A percentile compares a stretch with the other conserved stretches of the same genome.
Conservation (phyloP, 2,797 vertebrate species). For the Loriculus beryllinus region DNA sequence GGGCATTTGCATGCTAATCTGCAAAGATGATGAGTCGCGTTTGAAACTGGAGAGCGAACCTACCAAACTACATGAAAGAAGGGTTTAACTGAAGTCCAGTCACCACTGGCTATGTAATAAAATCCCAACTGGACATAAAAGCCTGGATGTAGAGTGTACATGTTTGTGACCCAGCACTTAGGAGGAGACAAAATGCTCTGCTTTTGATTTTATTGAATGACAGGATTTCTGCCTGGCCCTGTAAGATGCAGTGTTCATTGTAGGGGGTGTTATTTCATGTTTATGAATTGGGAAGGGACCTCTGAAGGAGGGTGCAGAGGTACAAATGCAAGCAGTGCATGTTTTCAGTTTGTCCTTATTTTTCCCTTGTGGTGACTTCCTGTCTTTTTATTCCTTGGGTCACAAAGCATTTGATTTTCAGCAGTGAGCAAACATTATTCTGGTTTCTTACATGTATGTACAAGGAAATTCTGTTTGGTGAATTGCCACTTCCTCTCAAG, state of each 20-base stretch:
- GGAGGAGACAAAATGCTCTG: neutral
- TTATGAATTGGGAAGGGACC: neutral
- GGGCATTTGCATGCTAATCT: neutral
- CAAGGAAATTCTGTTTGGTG: neutral
- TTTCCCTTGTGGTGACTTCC: neutral
- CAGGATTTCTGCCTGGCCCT: neutral
- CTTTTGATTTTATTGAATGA: neutral
- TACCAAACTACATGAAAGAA: neutral
- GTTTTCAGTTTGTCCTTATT: neutral
- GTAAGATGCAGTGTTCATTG: fast-evolving
- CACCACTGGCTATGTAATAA: neutral
- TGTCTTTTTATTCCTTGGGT: neutral
- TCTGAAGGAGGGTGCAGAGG: neutral
- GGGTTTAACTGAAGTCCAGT: neutral
- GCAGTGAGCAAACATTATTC: fast-evolving
- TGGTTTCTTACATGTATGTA: neutral
- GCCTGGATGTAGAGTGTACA: fast-evolving
- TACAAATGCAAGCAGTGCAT: neutral
- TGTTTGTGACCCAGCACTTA: neutral
- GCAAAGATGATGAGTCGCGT: neutral
- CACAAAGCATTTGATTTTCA: neutral
- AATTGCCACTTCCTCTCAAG: neutral
- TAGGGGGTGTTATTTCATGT: fast-evolving
- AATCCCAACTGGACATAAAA: neutral
- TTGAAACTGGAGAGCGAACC: neutral